phyloP scores from a whole-genome alignment of 1,140 invertebrate genomes.

The Trachelipus rathkii region DNA sequence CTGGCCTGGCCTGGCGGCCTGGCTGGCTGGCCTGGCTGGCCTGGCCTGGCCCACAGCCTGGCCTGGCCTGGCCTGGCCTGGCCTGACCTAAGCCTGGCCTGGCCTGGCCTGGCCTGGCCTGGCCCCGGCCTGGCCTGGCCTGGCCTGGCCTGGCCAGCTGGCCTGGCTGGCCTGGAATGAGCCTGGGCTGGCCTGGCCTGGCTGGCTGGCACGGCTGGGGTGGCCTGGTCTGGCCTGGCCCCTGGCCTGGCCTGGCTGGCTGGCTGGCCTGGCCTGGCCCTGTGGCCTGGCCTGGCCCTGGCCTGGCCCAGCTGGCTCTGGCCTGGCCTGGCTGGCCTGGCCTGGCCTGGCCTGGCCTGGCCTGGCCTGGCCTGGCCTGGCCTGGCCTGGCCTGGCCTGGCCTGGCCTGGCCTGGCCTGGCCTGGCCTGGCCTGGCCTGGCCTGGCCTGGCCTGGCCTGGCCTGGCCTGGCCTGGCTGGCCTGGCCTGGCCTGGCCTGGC shows the following conservation, averaged over 20 bases:
- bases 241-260: too few relatives aligned
- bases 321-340: too few relatives aligned
- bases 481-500: slow-evolving; percentile 23
- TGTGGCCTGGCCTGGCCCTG: too few relatives aligned
- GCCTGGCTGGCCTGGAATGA: neutral
- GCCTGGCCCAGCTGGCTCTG: too few relatives aligned
- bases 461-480: too few relatives aligned
- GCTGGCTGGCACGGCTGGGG: neutral
- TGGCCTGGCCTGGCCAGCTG: slow-evolving; percentile 10
- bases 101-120: too few relatives aligned
- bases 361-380: slow-evolving; percentile 27
- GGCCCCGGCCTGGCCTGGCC: too few relatives aligned
- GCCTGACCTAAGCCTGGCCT: slow-evolving; percentile 8
- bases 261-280: slow-evolving; percentile 13
- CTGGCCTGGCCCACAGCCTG: neutral
- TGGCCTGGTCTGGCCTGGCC: slow-evolving; percentile 15
- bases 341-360: slow-evolving; percentile 23
- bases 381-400: slow-evolving; percentile 25
- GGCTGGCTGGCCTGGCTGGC: neutral
- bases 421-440: slow-evolving; percentile 23
- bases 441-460: slow-evolving; percentile 23
- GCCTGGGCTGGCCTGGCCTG: slow-evolving; percentile 5
- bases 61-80: slow-evolving; percentile 12
- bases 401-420: slow-evolving; percentile 23
- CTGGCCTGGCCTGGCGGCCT: too few relatives aligned